Evolutionary conservation across 1,140 invertebrate species (phyloP), one percentile per base, ranked within the genome.

Genomic region (Arctopsyche grandis): DNA sequence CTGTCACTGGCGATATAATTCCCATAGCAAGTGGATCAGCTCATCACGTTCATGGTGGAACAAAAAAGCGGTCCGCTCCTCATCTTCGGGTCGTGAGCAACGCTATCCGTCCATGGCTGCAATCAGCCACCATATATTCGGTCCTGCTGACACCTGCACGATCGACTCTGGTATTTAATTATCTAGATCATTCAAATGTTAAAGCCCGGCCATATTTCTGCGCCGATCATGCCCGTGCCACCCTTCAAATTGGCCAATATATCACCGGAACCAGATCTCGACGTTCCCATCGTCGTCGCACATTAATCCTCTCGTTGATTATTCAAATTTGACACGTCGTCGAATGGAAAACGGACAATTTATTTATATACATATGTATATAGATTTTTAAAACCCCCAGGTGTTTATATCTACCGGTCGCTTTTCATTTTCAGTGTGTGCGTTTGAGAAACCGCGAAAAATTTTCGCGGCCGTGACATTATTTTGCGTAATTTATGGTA

Each of bases 91-190:
- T 76, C 74, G 74, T 76, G 74, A 76, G 74, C 26, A 76, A 76
- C 74, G 56, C 43, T 66, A 76, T 78, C 63, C 19, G 44, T 26
- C 52, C 52, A 81, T 70, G 80, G 66, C 73, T 81, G 77, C 77
- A 79, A 81, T 79, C 77, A 79, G 56, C 80, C 77, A 69, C 66
- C 38, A 78, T 70, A 71, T 71, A 75, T 75, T 58, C 70, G 69
- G 71, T 75, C 80, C 29, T 78, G 44, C 66, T 75, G 77, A 81
- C 80, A 81, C 80, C 77, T 81, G 80, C 71, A 71, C 80, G 56
- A 44, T 75, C 70, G 29, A 24, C n/a, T 75, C 14, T 60, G 56
- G 26, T 70, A 58, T 81, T 81, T 81, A 78, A 81, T 81, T 79
- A 81, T 79, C 77, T 81, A 79, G 77, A 81, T 81, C 66, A 79